Conservation (phyloP, 2,888 invertebrate genomes). For the Agrotis segetum region DNA sequence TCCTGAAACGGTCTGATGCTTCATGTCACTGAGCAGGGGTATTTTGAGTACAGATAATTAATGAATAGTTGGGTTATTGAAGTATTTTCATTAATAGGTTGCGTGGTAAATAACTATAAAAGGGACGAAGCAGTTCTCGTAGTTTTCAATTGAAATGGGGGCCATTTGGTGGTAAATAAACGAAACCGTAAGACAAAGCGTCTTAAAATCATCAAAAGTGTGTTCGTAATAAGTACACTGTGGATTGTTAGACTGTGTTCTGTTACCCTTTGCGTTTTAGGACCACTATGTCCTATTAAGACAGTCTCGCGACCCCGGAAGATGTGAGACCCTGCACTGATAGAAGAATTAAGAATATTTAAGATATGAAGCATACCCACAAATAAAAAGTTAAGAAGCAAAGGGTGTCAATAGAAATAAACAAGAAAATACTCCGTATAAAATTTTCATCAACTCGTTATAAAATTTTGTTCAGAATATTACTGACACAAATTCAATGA, state of each 20-base stretch:
- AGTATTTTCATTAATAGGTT: conserved; percentile 6
- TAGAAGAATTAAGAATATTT: no score
- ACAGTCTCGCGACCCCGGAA: no score
- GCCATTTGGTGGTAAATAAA: not conserved
- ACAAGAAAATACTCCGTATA: conserved; percentile 3
- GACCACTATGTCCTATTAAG: no score
- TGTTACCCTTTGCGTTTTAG: no score
- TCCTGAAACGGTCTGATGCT: conserved; percentile 42
- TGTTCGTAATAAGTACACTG: no score
- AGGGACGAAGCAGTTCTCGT: no score
- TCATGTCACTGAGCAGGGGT: conserved; percentile 47
- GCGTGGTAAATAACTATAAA: not conserved
- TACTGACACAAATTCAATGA: conserved; percentile 36
- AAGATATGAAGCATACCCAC: no score
- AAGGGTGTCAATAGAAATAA: conserved; percentile 4
- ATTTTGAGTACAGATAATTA: conserved; percentile 32
- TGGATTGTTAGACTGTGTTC: no score
- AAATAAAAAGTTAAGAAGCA: not conserved
- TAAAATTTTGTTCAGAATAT: conserved; percentile 26
- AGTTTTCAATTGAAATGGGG: not conserved
- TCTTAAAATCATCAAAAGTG: no score
- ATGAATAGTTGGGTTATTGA: conserved; percentile 20
- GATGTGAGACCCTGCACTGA: no score
- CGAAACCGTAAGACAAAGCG: not conserved
- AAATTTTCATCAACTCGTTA: not conserved